A percentile compares a stretch with the other conserved stretches of the same genome.
These are phyloP conservation scores for Ia io DNA, from an alignment of 2,113 vertebrate species.

Conservation along the genomic window DNA sequence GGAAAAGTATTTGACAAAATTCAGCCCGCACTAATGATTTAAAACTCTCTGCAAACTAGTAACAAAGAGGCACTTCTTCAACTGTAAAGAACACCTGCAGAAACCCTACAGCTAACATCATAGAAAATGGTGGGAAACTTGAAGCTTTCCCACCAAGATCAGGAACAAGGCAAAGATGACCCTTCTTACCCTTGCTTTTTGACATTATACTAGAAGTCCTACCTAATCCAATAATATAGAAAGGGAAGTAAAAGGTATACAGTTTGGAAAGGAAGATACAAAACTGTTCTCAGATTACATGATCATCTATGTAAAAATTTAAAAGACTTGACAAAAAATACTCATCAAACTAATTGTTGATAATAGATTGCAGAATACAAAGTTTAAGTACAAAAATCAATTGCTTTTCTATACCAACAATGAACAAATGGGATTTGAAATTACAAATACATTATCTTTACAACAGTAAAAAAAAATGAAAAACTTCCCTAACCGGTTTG, in stretches of 20 bases:
- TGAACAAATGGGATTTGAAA: neutral
- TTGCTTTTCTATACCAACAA: neutral
- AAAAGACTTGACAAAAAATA: neutral
- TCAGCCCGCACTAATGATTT: neutral
- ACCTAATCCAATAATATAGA: neutral
- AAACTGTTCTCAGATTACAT: neutral
- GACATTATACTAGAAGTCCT: neutral
- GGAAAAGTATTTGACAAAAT: neutral
- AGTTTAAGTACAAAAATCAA: neutral
- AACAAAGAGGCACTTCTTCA: neutral
- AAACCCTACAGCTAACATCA: neutral
- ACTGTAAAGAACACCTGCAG: neutral
- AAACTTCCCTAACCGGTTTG: neutral
- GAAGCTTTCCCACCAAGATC: neutral
- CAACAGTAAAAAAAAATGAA: neutral
- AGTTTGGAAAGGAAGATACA: neutral
- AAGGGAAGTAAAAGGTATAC: neutral
- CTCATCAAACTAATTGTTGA: neutral
- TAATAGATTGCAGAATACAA: neutral
- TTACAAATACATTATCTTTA: too few species aligned
- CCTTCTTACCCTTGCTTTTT: neutral
- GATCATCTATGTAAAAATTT: neutral
- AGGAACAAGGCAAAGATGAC: neutral
- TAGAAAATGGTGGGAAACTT: neutral
- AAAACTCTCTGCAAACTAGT: neutral